phyloP scores from a whole-genome alignment of 2,797 vertebrate genomes.

The Chromobotia macracanthus region DNA sequence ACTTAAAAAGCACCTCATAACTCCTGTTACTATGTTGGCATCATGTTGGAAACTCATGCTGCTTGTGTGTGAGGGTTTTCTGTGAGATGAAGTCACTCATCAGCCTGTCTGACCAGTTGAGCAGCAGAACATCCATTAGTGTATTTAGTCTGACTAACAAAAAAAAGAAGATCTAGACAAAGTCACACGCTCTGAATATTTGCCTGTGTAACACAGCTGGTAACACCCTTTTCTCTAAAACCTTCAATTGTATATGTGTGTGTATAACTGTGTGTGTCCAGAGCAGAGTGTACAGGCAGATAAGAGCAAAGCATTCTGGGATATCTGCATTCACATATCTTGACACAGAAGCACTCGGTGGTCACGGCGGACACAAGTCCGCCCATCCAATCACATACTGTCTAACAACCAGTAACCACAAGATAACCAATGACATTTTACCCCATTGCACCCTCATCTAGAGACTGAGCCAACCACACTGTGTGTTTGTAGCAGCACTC shows the following conservation, averaged over 20 bases:
- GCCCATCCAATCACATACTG: too few relatives aligned
- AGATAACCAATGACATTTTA: too few relatives aligned
- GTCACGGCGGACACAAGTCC: conserved; percentile 13
- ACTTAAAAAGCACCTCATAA: too few relatives aligned
- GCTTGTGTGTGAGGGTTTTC: not conserved
- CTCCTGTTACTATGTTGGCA: too few relatives aligned
- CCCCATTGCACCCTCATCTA: too few relatives aligned
- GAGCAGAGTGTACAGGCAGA: conserved; percentile 39
- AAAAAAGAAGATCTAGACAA: not conserved
- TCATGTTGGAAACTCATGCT: too few relatives aligned
- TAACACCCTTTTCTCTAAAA: not conserved
- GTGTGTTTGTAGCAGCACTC: too few relatives aligned
- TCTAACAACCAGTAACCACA: too few relatives aligned
- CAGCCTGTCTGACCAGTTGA: not conserved
- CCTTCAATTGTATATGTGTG: not conserved
- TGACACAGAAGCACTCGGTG: conserved; percentile 1
- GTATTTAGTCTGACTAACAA: not conserved
- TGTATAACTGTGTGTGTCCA: not conserved
- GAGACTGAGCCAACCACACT: too few relatives aligned
- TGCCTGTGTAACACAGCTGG: not conserved
- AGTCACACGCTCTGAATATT: not conserved
- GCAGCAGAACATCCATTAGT: not conserved
- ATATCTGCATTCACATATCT: conserved; percentile 35
- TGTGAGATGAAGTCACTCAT: too few relatives aligned
- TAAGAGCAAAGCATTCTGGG: conserved; percentile 50